Evolutionary conservation across 2,888 invertebrate species (phyloP).

Genomic region (Bimastos eiseni): DNA sequence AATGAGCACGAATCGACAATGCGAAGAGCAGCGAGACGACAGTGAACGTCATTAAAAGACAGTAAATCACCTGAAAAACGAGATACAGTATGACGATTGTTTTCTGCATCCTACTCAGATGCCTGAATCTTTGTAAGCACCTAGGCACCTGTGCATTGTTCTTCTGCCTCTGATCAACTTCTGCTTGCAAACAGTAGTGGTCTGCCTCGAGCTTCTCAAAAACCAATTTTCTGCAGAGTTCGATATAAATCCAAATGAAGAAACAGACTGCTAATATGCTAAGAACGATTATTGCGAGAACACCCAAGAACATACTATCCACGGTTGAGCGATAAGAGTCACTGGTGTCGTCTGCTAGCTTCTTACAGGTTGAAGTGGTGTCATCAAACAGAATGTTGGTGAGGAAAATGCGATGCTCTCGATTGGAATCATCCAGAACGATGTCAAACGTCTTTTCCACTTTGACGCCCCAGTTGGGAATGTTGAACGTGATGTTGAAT

Average conservation of each 20-base stretch:
- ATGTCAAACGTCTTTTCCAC: slow-evolving; percentile 44
- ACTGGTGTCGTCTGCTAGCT: background rate
- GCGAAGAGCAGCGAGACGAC: slow-evolving; percentile 47
- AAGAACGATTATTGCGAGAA: background rate
- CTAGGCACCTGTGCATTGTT: background rate
- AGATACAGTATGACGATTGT: slow-evolving; percentile 31
- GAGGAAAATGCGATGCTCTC: slow-evolving; percentile 38
- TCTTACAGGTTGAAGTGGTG: background rate
- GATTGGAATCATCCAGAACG: slow-evolving; percentile 38
- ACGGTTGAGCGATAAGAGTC: background rate
- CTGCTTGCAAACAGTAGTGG: background rate
- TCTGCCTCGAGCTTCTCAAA: background rate
- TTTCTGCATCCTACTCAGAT: slow-evolving; percentile 19
- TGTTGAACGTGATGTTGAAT: slow-evolving; percentile 50
- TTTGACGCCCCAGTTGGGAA: slow-evolving; percentile 44
- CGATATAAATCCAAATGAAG: background rate
- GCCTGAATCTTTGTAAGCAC: background rate
- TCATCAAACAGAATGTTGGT: slow-evolving; percentile 36
- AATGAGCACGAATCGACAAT: slow-evolving; percentile 37
- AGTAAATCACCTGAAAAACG: slow-evolving; percentile 35
- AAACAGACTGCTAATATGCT: background rate
- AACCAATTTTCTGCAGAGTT: background rate
- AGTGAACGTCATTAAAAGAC: slow-evolving; percentile 41
- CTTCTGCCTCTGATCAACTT: background rate
- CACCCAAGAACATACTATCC: background rate